phyloP scores from a whole-genome alignment of 2,797 vertebrate genomes.

The Acanthiza pusilla region DNA sequence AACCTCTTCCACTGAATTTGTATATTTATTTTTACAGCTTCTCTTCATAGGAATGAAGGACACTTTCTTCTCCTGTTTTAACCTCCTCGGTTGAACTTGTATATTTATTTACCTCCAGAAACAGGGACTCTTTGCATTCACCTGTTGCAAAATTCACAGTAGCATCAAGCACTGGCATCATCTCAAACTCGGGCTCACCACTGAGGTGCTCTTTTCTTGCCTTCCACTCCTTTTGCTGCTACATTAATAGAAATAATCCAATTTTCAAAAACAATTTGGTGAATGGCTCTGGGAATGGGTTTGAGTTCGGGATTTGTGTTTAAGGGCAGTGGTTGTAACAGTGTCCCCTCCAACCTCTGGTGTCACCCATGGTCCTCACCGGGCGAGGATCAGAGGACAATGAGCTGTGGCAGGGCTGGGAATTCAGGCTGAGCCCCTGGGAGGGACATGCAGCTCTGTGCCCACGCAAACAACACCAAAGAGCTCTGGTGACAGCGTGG shows the following conservation, averaged over 20 bases:
- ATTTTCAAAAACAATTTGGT: neutral
- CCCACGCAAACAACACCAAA: neutral
- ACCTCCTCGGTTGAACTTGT: neutral
- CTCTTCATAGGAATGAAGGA: neutral
- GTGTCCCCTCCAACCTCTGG: accelerated
- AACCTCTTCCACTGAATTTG: neutral
- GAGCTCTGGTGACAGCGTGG: neutral
- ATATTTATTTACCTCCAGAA: neutral
- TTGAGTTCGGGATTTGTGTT: neutral
- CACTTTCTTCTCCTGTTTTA: neutral
- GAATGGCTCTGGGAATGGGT: neutral
- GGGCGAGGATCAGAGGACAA: neutral
- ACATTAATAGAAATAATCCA: neutral
- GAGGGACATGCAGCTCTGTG: neutral
- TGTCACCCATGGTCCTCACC: neutral
- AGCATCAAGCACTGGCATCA: neutral
- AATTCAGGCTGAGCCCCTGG: neutral
- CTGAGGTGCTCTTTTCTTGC: neutral
- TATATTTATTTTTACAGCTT: neutral
- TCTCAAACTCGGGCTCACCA: neutral
- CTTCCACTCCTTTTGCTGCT: neutral
- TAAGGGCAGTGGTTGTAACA: neutral
- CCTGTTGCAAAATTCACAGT: neutral
- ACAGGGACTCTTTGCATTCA: neutral
- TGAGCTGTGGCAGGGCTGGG: neutral